phyloP scores from a whole-genome alignment of 2,113 vertebrate genomes.

The Lonchura striata region DNA sequence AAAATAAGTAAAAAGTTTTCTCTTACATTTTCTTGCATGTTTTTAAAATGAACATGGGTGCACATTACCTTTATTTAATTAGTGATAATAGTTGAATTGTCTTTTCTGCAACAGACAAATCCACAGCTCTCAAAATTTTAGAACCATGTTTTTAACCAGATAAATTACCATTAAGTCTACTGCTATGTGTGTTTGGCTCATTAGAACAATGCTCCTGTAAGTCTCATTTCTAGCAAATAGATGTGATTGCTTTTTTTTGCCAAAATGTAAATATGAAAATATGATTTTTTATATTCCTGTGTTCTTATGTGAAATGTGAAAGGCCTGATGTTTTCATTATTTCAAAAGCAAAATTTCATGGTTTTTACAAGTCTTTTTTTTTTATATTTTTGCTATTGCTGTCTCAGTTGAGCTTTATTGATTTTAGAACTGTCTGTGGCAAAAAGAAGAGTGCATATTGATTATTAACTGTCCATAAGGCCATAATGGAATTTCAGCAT shows the following conservation, averaged over 20 bases:
- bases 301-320: background rate
- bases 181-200: background rate
- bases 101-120: background rate
- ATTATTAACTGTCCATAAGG: constrained; percentile 29
- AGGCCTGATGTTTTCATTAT: background rate
- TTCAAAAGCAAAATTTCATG: background rate
- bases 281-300: background rate
- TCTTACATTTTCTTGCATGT: background rate
- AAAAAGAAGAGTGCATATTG: constrained; percentile 47
- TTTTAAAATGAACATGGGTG: background rate
- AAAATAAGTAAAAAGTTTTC: background rate
- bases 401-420: background rate
- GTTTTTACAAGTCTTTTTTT: background rate
- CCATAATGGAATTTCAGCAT: background rate
- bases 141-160: background rate
- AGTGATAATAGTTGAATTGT: background rate
- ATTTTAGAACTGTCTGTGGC: background rate
- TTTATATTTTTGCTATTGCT: constrained; percentile 35
- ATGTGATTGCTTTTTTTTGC: background rate
- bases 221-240: background rate
- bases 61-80: background rate
- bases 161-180: background rate
- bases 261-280: background rate
- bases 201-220: background rate
- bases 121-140: background rate